Evolutionary conservation across 2,888 invertebrate genomes (phyloP), one percentile per base, ranked within the genome.

Genomic region (Tipula confusa): DNA sequence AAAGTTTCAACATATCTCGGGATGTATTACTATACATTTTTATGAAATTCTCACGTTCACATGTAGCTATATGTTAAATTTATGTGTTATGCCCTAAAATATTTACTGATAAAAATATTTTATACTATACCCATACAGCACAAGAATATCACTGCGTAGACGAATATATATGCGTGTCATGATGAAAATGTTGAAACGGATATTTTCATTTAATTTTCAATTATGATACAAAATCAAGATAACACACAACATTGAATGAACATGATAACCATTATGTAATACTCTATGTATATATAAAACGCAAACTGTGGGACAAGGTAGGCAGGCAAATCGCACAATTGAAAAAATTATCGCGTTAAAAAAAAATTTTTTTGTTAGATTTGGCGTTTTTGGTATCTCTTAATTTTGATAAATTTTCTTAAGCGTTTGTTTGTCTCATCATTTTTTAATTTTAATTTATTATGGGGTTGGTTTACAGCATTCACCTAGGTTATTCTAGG

Each of bases 141-240:
- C n/a, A n/a, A n/a, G n/a, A n/a, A n/a, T n/a, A n/a, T n/a, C n/a
- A n/a, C n/a, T n/a, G n/a, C n/a, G n/a, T n/a, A n/a, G n/a, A n/a
- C n/a, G 33, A 6, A 24, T 24, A 24, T 18, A 64, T 18, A 64
- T 64, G 64, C 64, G 64, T 64, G 64, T 64, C 64, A 64, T 64
- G 64, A 64, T 64, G 64, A 64, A 64, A 64, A 64, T 64, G 24
- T 64, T 64, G 9, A 64, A 64, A 64, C 64, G 64, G 64, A 64
- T 64, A 64, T 64, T 64, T 64, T 24, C 64, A 64, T 64, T 64
- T 64, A 64, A 64, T 64, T 64, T 64, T 64, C 64, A 64, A 64
- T 64, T 64, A 64, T 64, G 64, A 64, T 24, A 64, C 64, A 64
- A 64, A 64, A 64, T 64, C 64, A 64, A 64, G 64, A 64, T 64